phyloP scores from a whole-genome alignment of 2,113 vertebrate genomes.

The Ivindomyrus marchei region DNA sequence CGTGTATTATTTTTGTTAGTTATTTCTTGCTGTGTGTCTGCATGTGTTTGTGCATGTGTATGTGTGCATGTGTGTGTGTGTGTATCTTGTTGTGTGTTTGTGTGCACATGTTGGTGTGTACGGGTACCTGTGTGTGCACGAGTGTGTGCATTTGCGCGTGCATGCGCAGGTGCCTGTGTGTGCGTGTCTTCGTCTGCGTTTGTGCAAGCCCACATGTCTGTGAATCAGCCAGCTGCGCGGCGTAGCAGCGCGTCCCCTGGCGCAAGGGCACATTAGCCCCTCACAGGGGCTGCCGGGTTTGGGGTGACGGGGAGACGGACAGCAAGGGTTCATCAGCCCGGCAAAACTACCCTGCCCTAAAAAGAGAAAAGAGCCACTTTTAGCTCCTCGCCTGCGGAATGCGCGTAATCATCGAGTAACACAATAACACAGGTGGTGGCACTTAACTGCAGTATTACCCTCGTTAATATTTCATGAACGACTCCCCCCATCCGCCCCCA shows the following conservation, averaged over 20 bases:
- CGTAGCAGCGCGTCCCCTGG: not conserved
- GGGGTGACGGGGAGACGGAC: not conserved
- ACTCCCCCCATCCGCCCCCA: constrained; percentile 24
- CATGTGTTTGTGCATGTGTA: not conserved
- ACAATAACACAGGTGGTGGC: constrained; percentile 56
- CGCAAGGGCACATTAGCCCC: too few relatives aligned
- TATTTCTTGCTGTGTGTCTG: not conserved
- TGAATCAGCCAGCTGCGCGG: not conserved
- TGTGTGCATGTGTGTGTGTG: not conserved
- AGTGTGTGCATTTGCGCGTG: too few relatives aligned
- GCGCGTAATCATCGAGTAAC: constrained; percentile 53
- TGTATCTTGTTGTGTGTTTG: too few relatives aligned
- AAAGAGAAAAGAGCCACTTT: constrained; percentile 41
- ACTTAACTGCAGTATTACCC: constrained; percentile 58
- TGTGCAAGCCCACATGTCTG: not conserved
- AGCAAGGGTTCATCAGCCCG: not conserved
- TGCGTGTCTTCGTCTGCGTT: not conserved
- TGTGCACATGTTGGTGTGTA: too few relatives aligned
- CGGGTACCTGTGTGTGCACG: too few relatives aligned
- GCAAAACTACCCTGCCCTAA: not conserved
- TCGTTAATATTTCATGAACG: constrained; percentile 65
- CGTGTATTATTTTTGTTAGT: not conserved
- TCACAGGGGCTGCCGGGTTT: not conserved
- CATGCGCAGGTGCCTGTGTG: not conserved
- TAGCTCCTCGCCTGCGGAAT: constrained; percentile 55